A percentile compares a stretch with the other conserved stretches of the same genome.
Evolutionary conservation across 2,888 invertebrate genomes (phyloP).

Genomic region (Sinodicranocentrus sp.): DNA sequence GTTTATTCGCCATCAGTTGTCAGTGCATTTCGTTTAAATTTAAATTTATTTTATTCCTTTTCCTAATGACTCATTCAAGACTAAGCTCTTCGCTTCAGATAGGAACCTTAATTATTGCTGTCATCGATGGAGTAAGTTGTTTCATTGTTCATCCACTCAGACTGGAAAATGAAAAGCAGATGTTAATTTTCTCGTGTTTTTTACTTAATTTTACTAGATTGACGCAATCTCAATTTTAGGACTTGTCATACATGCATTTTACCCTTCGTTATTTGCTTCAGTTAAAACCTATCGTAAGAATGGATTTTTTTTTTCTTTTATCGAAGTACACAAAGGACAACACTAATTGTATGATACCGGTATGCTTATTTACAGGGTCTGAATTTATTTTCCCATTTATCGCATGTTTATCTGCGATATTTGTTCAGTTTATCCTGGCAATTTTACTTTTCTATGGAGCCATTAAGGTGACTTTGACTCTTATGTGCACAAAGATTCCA

Average conservation of each 20-base stretch:
- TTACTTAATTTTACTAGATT: conserved; percentile 17
- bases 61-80: no score
- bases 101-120: not conserved
- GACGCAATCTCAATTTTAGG: conserved; percentile 1
- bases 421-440: not conserved
- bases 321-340: no score
- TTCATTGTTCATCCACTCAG: no score
- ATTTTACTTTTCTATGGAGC: conserved; percentile 18
- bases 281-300: not conserved
- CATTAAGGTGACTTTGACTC: not conserved
- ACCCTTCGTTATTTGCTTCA: not conserved
- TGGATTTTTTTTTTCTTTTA: not conserved
- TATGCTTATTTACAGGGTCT: not conserved
- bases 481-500: no score
- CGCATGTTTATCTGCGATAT: not conserved
- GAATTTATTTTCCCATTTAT: conserved; percentile 16
- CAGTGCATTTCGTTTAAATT: no score
- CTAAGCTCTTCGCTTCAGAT: not conserved
- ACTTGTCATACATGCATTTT: conserved; percentile 20
- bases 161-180: no score
- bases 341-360: no score
- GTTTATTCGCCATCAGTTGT: no score
- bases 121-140: conserved; percentile 14
- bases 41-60: no score
- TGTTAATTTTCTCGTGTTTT: not conserved